Conservation (phyloP, 2,888 invertebrate genomes). For the Pristionchus entomophagus region DNA sequence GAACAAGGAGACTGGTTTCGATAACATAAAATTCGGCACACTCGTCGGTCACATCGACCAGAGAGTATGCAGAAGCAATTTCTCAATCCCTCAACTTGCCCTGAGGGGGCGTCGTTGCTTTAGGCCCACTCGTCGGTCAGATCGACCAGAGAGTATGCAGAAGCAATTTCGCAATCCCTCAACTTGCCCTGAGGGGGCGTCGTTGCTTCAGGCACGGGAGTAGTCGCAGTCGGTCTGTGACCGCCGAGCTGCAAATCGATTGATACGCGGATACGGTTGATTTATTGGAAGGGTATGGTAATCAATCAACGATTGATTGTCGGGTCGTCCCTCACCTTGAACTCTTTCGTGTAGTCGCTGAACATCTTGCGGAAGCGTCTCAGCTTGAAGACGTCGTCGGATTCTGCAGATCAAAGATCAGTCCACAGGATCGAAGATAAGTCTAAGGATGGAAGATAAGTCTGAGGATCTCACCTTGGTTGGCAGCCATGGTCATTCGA, state of each 20-base stretch:
- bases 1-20: neutral
- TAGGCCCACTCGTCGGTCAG: too few relatives aligned
- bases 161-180: neutral
- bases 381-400: neutral
- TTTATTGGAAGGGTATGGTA: neutral
- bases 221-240: neutral
- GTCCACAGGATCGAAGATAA: neutral
- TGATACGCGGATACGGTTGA: neutral
- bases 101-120: neutral
- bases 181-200: neutral
- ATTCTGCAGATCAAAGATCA: neutral
- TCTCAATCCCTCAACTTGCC: neutral
- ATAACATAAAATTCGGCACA: too few relatives aligned
- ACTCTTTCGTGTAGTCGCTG: constrained; percentile 18
- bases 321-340: neutral
- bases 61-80: neutral
- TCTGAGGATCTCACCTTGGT: neutral
- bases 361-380: constrained; percentile 28
- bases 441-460: neutral
- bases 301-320: neutral
- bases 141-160: too few relatives aligned
- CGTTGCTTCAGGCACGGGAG: neutral
- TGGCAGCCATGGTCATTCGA: neutral
- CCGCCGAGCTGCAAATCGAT: neutral
- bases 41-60: too few relatives aligned